phyloP scores from a whole-genome alignment of 2,113 vertebrate genomes.

The Pollachius pollachius region DNA sequence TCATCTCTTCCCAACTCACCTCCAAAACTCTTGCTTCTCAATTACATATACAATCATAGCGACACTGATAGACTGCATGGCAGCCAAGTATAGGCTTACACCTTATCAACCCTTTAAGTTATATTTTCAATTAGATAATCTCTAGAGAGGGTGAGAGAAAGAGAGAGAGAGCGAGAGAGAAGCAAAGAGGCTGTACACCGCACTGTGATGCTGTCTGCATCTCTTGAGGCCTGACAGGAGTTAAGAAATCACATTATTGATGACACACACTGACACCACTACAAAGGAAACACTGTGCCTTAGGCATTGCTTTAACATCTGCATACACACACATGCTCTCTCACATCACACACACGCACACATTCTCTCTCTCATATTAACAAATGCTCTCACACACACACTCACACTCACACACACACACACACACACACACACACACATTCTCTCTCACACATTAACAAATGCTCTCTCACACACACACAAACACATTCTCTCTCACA shows the following conservation, averaged over 20 bases:
- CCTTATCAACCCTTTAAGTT: background rate
- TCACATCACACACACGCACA: slow-evolving; percentile 12
- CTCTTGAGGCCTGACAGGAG: background rate
- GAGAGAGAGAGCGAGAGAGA: background rate
- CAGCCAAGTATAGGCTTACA: background rate
- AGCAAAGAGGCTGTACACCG: background rate
- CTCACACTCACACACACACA: too few species aligned
- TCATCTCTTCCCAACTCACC: too few species aligned
- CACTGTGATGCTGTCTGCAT: slow-evolving; percentile 4
- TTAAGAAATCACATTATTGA: slow-evolving; percentile 12
- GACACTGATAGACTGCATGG: background rate
- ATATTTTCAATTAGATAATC: background rate
- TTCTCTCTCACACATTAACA: too few species aligned
- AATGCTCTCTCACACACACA: background rate
- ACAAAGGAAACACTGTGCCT: slow-evolving; percentile 8
- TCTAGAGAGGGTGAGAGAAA: background rate
- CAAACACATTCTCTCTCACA: slow-evolving; percentile 2
- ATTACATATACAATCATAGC: too few species aligned
- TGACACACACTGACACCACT: slow-evolving; percentile 12
- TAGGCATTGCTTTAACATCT: background rate
- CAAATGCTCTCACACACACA: too few species aligned
- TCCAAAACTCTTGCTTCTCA: too few species aligned
- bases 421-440: slow-evolving; percentile 5
- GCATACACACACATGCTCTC: slow-evolving; percentile 1
- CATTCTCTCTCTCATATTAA: background rate